Evolutionary conservation across 2,113 vertebrate genomes (phyloP).

Genomic region (Tautogolabrus adspersus): DNA sequence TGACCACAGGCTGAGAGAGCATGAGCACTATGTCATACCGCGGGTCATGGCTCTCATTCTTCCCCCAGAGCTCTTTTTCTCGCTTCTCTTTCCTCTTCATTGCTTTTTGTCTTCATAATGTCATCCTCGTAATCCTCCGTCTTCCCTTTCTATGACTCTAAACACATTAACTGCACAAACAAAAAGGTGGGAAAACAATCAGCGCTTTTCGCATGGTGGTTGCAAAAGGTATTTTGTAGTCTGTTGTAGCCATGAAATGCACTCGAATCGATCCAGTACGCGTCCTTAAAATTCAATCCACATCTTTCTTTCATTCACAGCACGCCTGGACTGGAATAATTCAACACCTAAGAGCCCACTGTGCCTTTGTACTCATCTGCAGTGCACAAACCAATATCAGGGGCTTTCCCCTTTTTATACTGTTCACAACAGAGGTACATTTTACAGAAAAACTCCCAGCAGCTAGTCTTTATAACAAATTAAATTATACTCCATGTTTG

Average conservation of each 20-base stretch:
- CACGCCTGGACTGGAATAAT: conserved; percentile 46
- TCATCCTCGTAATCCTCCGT: conserved; percentile 63
- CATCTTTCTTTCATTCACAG: conserved; percentile 34
- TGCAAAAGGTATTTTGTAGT: conserved; percentile 1
- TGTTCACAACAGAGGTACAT: background rate
- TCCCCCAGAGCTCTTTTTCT: conserved; percentile 14
- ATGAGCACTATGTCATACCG: conserved; percentile 74
- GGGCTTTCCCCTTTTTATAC: conserved; percentile 29
- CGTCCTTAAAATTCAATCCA: conserved; percentile 39
- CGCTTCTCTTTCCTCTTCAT: conserved; percentile 54
- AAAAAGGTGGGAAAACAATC: conserved; percentile 47
- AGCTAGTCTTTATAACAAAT: background rate
- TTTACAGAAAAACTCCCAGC: background rate
- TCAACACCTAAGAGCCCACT: conserved; percentile 39
- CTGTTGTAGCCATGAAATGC: conserved; percentile 23
- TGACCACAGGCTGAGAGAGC: conserved; percentile 71
- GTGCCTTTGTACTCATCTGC: conserved; percentile 53
- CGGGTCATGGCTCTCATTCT: conserved; percentile 57
- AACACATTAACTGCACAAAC: conserved; percentile 47
- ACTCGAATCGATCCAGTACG: conserved; percentile 8
- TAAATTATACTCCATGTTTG: background rate
- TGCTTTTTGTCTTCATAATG: conserved; percentile 66
- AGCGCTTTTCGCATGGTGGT: background rate
- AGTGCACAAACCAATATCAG: conserved; percentile 27
- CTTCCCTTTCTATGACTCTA: conserved; percentile 46